These are phyloP conservation scores for Pogonus chalceus DNA, from an alignment of 1,140 invertebrate species.

Conservation along the genomic window DNA sequence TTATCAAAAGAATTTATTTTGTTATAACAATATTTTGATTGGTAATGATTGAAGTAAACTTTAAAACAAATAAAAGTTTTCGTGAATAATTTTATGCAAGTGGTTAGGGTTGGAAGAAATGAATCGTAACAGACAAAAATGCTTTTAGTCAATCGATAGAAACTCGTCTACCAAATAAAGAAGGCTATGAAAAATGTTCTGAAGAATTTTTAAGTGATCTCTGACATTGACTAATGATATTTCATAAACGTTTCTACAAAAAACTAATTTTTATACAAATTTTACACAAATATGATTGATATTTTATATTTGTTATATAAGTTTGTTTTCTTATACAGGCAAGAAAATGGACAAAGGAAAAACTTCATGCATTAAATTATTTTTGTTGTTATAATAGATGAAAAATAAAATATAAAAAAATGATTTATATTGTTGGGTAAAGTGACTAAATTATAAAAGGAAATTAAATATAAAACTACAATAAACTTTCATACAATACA, in stretches of 20 bases:
- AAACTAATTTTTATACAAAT: background rate
- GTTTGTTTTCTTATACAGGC: too few relatives aligned
- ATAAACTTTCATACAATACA: too few relatives aligned
- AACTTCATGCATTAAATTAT: too few relatives aligned
- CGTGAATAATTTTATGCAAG: too few relatives aligned
- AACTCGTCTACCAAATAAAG: constrained; percentile 11
- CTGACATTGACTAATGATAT: constrained; percentile 19
- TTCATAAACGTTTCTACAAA: background rate
- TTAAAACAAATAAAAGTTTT: background rate
- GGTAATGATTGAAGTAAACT: background rate
- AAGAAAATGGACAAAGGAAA: too few relatives aligned
- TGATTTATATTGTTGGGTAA: too few relatives aligned
- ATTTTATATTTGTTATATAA: too few relatives aligned
- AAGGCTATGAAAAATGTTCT: constrained; percentile 13
- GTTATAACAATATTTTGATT: background rate
- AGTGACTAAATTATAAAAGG: too few relatives aligned
- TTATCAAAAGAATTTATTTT: background rate
- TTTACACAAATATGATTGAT: background rate
- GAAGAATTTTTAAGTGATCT: constrained; percentile 19
- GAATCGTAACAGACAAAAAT: constrained; percentile 21
- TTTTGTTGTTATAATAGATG: too few relatives aligned
- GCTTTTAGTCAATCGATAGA: constrained; percentile 20
- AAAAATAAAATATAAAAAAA: too few relatives aligned
- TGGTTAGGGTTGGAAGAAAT: too few relatives aligned
- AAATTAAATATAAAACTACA: too few relatives aligned